Percentiles rank a stretch among this genome's conserved stretches.
phyloP scores from a whole-genome alignment of 2,797 vertebrate genomes.

The Onychomys arenicola region DNA sequence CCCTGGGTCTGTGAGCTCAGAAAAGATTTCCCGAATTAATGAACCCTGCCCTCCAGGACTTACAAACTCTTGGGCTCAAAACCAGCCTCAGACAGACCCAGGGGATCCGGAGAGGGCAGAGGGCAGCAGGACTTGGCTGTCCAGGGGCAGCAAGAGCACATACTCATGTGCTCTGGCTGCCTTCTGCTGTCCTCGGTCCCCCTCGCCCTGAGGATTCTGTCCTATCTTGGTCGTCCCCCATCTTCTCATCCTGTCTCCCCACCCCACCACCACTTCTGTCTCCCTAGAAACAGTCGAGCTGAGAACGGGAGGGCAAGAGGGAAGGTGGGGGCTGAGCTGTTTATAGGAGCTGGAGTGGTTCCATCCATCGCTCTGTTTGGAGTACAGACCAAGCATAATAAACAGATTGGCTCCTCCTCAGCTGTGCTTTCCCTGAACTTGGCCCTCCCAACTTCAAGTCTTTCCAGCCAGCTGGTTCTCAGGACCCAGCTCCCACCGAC shows the following conservation, averaged over 20 bases:
- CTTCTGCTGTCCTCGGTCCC: neutral
- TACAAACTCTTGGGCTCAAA: neutral
- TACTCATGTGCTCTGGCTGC: neutral
- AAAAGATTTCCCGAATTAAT: slow-evolving; percentile 39
- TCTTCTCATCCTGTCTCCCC: neutral
- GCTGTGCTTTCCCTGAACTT: slow-evolving; percentile 79
- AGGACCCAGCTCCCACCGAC: slow-evolving; percentile 67
- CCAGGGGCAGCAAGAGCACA: neutral
- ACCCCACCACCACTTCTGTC: neutral
- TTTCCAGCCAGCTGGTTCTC: slow-evolving; percentile 72
- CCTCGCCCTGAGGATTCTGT: neutral
- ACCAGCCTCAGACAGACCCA: slow-evolving; percentile 9
- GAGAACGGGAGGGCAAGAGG: neutral
- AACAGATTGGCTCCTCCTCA: slow-evolving; percentile 74
- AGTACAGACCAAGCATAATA: slow-evolving; percentile 69
- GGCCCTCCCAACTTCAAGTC: slow-evolving; percentile 45
- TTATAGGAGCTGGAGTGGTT: slow-evolving; percentile 80
- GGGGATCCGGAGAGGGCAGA: neutral
- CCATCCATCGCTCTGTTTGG: slow-evolving; percentile 77
- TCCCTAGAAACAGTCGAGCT: slow-evolving; percentile 61
- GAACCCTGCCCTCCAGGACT: neutral
- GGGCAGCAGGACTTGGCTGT: neutral
- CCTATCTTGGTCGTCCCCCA: neutral
- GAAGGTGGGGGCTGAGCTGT: slow-evolving; percentile 61
- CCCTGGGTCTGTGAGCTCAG: neutral